Base-by-base conservation (phyloP, 2,797 vertebrate species). In the Nannoperca obscura region DNA sequence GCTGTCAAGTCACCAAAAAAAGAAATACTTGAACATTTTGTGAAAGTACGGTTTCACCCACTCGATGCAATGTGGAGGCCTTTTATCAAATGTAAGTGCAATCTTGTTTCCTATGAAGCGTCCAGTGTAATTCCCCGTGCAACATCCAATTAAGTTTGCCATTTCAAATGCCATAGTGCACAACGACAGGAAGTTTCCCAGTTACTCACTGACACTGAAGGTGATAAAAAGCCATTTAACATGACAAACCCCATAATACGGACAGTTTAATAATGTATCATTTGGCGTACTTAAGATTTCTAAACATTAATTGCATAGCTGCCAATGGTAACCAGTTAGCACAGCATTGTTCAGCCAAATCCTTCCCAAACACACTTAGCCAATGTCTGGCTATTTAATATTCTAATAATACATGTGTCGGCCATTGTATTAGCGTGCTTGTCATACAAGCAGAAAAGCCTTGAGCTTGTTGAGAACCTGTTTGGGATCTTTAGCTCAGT, bases 101-200 rank as follows among this genome's bases (percentile, higher is more conserved):
- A 52, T 55, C 12, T 36, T 36, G 49, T 64, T 74, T 55, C 49
- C 53, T 49, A 0, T 67, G 1, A 66, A 64, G 68, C 42, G 19
- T n/a, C 32, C 19, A 7, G 58, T 62, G 50, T 60, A 0, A 73
- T 70, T 65, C 73, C 22, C 9, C n/a, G 24, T 61, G 52, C 36
- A 63, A 67, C 60, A 65, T 42, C 38, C 49, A 60, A 61, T 81
- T 71, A 65, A 60, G n/a, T 70, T 49, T 66, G 49, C 22, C 62
- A 61, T 74, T 74, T 79, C 14, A 79, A 69, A 78, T 60, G 58
- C 40, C 63, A 80, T 2, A 24, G 52, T 32, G 65, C 17, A 52
- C 44, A 67, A 69, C 63, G 22, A 30, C 34, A 27, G 14, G 13
- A 19, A 22, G 17, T 61, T 49, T 68, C 63, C 59, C 10, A 20